Percentiles rank a stretch among this genome's conserved stretches.
Conservation (phyloP, 2,113 vertebrate genomes). For the Lipophrys pholis region DNA sequence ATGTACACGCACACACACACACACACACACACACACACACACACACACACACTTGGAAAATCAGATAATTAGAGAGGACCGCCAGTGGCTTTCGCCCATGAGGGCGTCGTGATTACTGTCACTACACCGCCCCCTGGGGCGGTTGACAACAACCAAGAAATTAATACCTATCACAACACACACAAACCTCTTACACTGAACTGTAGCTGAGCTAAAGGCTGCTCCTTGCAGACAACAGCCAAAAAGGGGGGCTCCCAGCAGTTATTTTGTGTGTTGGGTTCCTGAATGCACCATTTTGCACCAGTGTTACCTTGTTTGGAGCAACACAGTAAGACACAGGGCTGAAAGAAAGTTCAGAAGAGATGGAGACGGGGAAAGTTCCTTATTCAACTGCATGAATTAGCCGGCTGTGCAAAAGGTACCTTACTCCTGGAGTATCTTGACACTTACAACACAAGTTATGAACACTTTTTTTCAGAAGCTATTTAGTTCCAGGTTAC, state of each 20-base stretch:
- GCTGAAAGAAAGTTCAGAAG: not conserved
- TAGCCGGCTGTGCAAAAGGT: not conserved
- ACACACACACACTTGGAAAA: constrained; percentile 51
- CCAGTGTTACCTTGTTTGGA: constrained; percentile 18
- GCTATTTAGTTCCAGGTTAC: too few species aligned
- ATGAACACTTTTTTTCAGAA: too few species aligned
- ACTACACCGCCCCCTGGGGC: constrained; percentile 72
- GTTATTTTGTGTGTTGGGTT: constrained; percentile 16
- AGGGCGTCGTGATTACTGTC: constrained; percentile 76
- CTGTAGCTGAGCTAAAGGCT: constrained; percentile 32
- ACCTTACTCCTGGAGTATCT: too few species aligned
- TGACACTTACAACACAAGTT: too few species aligned
- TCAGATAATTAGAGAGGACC: constrained; percentile 78
- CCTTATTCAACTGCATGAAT: not conserved
- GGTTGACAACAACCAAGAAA: constrained; percentile 65
- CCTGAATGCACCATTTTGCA: constrained; percentile 26
- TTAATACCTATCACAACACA: constrained; percentile 61
- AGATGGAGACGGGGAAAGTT: not conserved
- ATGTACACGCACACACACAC: constrained; percentile 42
- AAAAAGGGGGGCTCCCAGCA: not conserved
- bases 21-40: constrained; percentile 33
- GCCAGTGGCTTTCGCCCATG: constrained; percentile 69
- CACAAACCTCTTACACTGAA: constrained; percentile 21
- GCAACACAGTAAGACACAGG: not conserved
- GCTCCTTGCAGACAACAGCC: constrained; percentile 7